Conservation (phyloP, 2,888 invertebrate species). For the Cataglyphis altisquamis region DNA sequence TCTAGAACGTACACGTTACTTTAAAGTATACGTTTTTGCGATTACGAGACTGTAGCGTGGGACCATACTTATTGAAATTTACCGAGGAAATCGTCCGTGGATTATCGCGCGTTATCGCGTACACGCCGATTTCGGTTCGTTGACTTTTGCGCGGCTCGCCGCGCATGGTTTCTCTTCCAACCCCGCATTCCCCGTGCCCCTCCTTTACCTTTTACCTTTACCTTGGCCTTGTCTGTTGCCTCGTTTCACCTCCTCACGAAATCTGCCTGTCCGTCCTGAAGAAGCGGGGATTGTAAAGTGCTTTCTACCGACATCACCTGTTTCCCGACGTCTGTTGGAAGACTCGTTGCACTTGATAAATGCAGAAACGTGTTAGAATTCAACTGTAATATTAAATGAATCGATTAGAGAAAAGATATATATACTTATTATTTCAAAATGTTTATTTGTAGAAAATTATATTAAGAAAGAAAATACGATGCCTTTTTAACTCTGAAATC, state of each 20-base stretch:
- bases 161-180: constrained; percentile 53
- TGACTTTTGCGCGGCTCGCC: constrained; percentile 57
- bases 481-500: background rate
- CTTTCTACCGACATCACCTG: constrained; percentile 4
- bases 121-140: constrained; percentile 60
- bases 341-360: background rate
- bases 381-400: background rate
- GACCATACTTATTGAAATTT: constrained; percentile 33
- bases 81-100: constrained; percentile 9
- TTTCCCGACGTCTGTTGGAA: background rate
- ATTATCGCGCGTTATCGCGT: constrained; percentile 43
- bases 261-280: constrained; percentile 21
- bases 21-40: background rate
- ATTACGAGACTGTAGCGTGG: constrained; percentile 12
- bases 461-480: background rate
- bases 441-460: background rate
- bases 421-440: background rate
- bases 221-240: constrained; percentile 59
- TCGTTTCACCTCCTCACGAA: constrained; percentile 26
- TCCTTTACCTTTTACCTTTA: constrained; percentile 65
- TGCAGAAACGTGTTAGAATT: background rate
- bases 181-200: constrained; percentile 50
- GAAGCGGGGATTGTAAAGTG: background rate
- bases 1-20: background rate
- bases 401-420: background rate